Conservation (phyloP, 2,888 invertebrate genomes). For the Meandrusa payeni region DNA sequence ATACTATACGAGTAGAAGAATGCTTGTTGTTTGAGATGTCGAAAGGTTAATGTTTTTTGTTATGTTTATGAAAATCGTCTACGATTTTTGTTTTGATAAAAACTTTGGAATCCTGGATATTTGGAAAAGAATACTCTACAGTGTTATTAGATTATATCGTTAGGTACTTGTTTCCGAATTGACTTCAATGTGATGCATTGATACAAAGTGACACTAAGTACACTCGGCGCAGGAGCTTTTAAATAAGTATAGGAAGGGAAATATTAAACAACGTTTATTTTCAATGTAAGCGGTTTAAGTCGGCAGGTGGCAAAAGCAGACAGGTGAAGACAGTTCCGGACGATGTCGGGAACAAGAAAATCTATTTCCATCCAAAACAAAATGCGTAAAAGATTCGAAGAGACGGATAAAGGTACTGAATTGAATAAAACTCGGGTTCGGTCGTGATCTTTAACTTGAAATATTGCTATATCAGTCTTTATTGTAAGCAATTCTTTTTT, state of each 20-base stretch:
- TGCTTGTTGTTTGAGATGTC: too few species aligned
- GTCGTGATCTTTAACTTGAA: neutral
- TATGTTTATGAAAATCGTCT: too few species aligned
- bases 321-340: constrained; percentile 43
- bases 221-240: constrained; percentile 35
- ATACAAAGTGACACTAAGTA: constrained; percentile 46
- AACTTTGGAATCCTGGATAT: too few species aligned
- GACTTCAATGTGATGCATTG: too few species aligned
- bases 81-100: too few species aligned
- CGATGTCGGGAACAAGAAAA: constrained; percentile 25
- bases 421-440: constrained; percentile 1
- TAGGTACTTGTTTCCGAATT: too few species aligned
- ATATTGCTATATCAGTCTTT: too few species aligned
- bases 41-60: too few species aligned
- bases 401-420: neutral
- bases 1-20: too few species aligned
- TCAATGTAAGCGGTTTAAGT: constrained; percentile 40
- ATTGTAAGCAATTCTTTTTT: too few species aligned
- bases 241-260: constrained; percentile 45
- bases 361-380: constrained; percentile 22
- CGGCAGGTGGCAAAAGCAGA: constrained; percentile 33
- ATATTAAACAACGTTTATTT: constrained; percentile 52
- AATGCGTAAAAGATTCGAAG: constrained; percentile 15
- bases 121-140: too few species aligned
- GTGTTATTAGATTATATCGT: too few species aligned